Base-by-base conservation (phyloP, 2,888 invertebrate species). In the Acrobasis repandana region DNA sequence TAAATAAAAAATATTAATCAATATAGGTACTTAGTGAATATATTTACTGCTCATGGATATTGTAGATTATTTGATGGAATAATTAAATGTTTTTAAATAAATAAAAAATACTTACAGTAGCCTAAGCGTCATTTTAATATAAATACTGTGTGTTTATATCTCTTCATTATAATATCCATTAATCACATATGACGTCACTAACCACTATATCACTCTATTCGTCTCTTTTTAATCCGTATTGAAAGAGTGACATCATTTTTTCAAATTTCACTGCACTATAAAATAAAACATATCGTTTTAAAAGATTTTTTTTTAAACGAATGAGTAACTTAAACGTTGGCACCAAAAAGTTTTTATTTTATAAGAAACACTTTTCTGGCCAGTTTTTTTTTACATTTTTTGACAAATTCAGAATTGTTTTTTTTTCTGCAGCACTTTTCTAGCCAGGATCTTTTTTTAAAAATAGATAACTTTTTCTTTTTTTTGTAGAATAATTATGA, bases 51-150 rank as follows among this genome's bases (percentile, higher is more conserved):
- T n/a, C n/a, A n/a, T n/a, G n/a, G n/a, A n/a, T n/a, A n/a, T n/a
- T n/a, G n/a, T n/a, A n/a, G n/a, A n/a, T n/a, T n/a, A n/a, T n/a
- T n/a, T n/a, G n/a, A n/a, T n/a, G n/a, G n/a, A n/a, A n/a, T n/a
- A n/a, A n/a, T n/a, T n/a, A n/a, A n/a, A n/a, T n/a, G n/a, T n/a
- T n/a, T 38, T 1, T 10, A 38, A 3, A 38, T 38, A 2, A 16
- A 48, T 2, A 10, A 33, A 5, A 47, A 48, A 11, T 18, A 49
- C 58, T 58, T 58, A 48, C 58, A 49, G 61, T 49, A 65, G 18
- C 66, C 62, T 33, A 8, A 58, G 56, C 54, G 58, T 62, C 51
- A 61, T 62, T 56, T 57, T 54, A 18, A n/a, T 36, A 18, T 3
- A 38, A 18, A 38, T 38, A 16, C 54, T 11, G 11, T 54, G 1